Conservation (phyloP, 2,797 vertebrate species). For the Lophotriccus pileatus region DNA sequence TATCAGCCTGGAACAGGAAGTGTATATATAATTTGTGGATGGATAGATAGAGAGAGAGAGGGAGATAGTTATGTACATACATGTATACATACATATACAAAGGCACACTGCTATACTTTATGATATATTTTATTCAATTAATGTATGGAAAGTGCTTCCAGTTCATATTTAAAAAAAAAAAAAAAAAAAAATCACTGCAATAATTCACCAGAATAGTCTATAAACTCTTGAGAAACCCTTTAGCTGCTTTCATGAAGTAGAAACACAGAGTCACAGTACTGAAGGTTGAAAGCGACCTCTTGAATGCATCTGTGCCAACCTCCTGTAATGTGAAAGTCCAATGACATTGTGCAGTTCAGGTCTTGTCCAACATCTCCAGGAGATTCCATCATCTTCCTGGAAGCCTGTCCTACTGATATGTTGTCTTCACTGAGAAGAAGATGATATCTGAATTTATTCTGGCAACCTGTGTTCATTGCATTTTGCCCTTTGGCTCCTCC, state of each 20-base stretch:
- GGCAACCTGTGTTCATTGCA: background rate
- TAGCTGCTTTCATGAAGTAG: background rate
- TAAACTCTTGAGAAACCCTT: background rate
- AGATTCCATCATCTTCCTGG: background rate
- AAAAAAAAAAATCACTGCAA: background rate
- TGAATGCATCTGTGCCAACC: background rate
- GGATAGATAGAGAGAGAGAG: background rate
- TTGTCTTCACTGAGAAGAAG: background rate
- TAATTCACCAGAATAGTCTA: background rate
- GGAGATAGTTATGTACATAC: background rate
- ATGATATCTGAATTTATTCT: background rate
- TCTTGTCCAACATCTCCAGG: background rate
- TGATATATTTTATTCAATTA: background rate
- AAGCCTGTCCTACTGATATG: background rate
- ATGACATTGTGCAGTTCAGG: background rate
- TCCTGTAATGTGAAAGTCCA: background rate
- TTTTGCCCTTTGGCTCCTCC: background rate
- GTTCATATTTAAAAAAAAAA: background rate
- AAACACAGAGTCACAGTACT: background rate
- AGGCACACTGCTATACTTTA: background rate
- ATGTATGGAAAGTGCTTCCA: background rate
- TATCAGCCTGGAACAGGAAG: accelerated
- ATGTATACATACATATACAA: accelerated
- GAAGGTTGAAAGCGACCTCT: background rate
- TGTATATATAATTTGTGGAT: background rate